Evolutionary conservation across 2,113 vertebrate genomes (phyloP), one percentile per base, ranked within the genome.

Genomic region (Taxidea taxus): DNA sequence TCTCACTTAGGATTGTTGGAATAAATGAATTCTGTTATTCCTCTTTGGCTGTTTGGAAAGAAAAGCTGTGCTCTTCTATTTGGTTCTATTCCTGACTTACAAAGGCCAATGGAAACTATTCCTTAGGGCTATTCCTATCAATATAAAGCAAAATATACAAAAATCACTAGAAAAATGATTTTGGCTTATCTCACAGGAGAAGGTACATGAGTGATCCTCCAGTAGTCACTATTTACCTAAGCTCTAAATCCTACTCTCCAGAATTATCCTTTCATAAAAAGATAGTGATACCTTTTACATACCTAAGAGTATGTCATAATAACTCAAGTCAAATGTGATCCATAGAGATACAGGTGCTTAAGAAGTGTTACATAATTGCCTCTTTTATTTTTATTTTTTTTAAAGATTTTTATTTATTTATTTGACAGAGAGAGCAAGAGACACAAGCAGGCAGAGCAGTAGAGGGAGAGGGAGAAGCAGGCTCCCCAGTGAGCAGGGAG

Each of bases 41-140:
- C 56, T 93, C 93, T 90, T 87, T 27, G 56, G 39, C 29, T 94
- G 39, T 95, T 72, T 81, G 51, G 37, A 70, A 90, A 96, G 25
- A 96, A 95, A 91, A 84, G 25, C 88, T 90, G 21, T 90, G 44
- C 21, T 92, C 54, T 92, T 91, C 25, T 75, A 92, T 88, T 97
- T 92, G 68, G 42, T 54, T 94, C 39, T 68, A 92, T 83, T 97
- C n/a, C n/a, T 87, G 47, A 96, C 56, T 49, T 96, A 68, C 86
- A 93, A 97, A 89, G 27, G 29, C 49, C 84, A 84, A 92, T 20
- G 39, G 87, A 77, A 93, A 94, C n/a, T 70, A 94, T 64, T 95
- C 37, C 54, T 95, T 14, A 89, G 62, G 29, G 21, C 18, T 94
- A 34, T 83, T 95, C 60, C 29, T 84, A 87, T 91, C 5, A 87